Evolutionary conservation across 2,797 vertebrate genomes (phyloP).

Genomic region (Tarsius wallacei): DNA sequence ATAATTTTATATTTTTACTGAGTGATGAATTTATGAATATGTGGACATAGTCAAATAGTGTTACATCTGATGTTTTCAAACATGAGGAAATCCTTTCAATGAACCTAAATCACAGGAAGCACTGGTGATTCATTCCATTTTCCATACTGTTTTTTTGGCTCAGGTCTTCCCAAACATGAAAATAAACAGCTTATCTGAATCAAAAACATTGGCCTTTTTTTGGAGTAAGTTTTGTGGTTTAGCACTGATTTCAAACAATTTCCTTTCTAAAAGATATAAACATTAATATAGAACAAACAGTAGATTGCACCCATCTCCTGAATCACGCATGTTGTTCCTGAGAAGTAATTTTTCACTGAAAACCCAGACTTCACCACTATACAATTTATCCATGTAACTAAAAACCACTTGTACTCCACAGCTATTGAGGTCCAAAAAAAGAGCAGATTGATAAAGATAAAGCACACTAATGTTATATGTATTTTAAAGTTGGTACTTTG

Average conservation of each 20-base stretch:
- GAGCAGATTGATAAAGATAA: background rate
- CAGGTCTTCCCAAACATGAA: background rate
- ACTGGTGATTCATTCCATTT: background rate
- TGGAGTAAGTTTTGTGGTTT: background rate
- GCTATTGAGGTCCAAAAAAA: background rate
- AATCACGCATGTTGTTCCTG: no score
- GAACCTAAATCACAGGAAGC: background rate
- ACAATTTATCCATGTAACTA: no score
- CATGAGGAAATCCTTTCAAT: background rate
- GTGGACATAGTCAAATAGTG: background rate
- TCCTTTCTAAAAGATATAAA: background rate
- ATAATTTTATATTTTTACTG: background rate
- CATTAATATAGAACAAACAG: background rate
- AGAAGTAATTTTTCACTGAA: no score
- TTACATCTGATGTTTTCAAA: slow-evolving; percentile 10
- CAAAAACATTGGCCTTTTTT: background rate
- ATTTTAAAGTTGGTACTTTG: background rate
- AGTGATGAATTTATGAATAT: background rate
- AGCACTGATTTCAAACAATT: background rate
- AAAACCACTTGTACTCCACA: no score
- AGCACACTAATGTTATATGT: background rate
- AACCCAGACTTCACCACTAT: no score
- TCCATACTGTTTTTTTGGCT: slow-evolving; percentile 35
- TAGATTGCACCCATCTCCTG: no score
- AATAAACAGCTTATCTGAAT: slow-evolving; percentile 40